phyloP scores from a whole-genome alignment of 2,113 vertebrate genomes.

The Sphyrna mokarran region DNA sequence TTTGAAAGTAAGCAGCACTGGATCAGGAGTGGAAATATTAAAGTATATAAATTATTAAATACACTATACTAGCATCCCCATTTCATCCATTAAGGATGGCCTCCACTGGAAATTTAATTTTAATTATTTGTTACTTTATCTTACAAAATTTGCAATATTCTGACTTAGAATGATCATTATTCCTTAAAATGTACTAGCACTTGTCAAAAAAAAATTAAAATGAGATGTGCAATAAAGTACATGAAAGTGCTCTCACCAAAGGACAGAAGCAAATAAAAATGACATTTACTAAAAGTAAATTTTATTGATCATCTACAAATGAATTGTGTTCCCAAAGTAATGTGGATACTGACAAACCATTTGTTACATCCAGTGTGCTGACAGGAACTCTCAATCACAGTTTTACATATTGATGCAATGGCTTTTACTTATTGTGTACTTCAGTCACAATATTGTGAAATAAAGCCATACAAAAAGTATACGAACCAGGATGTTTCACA shows the following conservation, averaged over 20 bases:
- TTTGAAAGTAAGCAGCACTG: not conserved
- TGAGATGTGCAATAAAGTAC: not conserved
- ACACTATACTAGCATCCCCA: not conserved
- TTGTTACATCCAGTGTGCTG: not conserved
- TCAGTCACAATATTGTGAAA: not conserved
- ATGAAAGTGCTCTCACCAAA: not conserved
- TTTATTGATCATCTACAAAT: conserved; percentile 6
- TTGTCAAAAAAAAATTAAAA: not conserved
- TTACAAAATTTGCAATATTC: not conserved
- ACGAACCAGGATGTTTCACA: conserved; percentile 14
- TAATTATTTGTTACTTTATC: not conserved
- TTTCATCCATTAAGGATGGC: not conserved
- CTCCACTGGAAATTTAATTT: not conserved
- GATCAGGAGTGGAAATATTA: not conserved
- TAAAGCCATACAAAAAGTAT: conserved; percentile 21
- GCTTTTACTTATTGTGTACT: not conserved
- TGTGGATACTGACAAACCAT: not conserved
- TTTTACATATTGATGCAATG: not conserved
- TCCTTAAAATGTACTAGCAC: not conserved
- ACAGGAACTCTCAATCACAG: not conserved
- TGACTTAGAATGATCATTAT: not conserved
- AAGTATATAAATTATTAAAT: not conserved
- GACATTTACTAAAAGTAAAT: not conserved
- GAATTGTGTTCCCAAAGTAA: not conserved
- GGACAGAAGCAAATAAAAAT: not conserved